Evolutionary conservation across 2,888 invertebrate species (phyloP).

Genomic region (Drosophila limbata): DNA sequence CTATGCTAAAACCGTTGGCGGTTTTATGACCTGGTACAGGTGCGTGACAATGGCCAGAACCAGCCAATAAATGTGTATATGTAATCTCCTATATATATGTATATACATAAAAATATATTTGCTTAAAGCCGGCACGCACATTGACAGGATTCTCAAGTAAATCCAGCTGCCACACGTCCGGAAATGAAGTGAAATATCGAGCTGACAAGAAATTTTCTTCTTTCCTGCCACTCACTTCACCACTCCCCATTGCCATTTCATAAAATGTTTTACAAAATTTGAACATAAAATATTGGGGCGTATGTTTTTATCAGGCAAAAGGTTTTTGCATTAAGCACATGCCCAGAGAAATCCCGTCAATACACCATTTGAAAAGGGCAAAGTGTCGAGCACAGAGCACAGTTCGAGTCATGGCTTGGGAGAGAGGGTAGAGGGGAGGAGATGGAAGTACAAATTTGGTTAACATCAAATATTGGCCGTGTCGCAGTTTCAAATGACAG

Average conservation of each 20-base stretch:
- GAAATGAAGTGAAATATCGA: conserved; percentile 72
- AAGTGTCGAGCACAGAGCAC: conserved; percentile 18
- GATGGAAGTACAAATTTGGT: background rate
- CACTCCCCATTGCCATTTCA: conserved; percentile 39
- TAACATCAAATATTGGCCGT: conserved; percentile 43
- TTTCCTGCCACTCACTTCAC: too few relatives aligned
- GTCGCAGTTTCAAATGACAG: conserved; percentile 38
- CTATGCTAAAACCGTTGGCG: conserved; percentile 45
- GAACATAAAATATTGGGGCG: conserved; percentile 27
- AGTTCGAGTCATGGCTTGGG: background rate
- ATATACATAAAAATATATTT: background rate
- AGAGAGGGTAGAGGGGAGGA: background rate
- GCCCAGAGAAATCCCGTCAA: conserved; percentile 46
- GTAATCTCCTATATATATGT: background rate
- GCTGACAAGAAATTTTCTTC: conserved; percentile 44
- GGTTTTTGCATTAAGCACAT: conserved; percentile 44
- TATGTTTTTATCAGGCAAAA: conserved; percentile 44
- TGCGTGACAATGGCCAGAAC: conserved; percentile 60
- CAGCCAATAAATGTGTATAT: conserved; percentile 38
- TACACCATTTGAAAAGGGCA: conserved; percentile 46
- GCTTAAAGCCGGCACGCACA: conserved; percentile 6
- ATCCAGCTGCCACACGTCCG: conserved; percentile 54
- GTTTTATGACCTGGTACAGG: conserved; percentile 52
- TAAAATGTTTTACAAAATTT: conserved; percentile 55
- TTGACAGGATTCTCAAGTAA: conserved; percentile 43